These are phyloP conservation scores for Amphipoea oculea DNA, from an alignment of 2,888 invertebrate species.

Conservation along the genomic window DNA sequence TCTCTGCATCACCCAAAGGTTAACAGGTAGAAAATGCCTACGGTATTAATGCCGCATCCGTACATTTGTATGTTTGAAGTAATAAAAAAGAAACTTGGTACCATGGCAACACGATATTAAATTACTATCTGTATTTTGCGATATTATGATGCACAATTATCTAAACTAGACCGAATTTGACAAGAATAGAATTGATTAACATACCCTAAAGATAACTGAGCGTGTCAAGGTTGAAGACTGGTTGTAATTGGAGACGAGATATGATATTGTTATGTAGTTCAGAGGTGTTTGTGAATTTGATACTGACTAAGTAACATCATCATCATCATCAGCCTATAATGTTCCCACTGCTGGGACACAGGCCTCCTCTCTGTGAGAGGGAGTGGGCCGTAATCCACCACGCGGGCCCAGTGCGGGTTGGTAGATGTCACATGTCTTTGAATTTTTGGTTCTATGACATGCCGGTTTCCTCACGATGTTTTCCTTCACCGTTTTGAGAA, in stretches of 20 bases:
- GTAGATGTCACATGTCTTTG: no score
- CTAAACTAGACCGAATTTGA: background rate
- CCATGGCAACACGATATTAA: background rate
- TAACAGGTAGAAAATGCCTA: background rate
- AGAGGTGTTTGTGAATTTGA: background rate
- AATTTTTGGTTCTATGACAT: no score
- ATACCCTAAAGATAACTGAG: background rate
- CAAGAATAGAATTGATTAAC: background rate
- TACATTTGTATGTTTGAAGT: background rate
- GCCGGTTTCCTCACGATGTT: no score
- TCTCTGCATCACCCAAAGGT: background rate
- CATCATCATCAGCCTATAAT: no score
- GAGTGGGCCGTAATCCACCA: no score
- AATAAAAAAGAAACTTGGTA: background rate
- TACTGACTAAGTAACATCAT: background rate
- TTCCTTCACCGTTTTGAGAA: no score
- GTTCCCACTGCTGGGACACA: no score
- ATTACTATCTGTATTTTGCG: no score
- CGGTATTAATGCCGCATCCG: background rate
- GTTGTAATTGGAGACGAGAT: background rate
- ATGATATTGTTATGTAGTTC: background rate
- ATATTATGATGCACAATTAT: background rate
- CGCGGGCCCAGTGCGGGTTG: no score
- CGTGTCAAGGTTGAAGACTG: slow-evolving; percentile 15
- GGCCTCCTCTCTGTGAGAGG: no score